Evolutionary conservation across 2,888 invertebrate genomes (phyloP).

Genomic region (Microplitis manilae): DNA sequence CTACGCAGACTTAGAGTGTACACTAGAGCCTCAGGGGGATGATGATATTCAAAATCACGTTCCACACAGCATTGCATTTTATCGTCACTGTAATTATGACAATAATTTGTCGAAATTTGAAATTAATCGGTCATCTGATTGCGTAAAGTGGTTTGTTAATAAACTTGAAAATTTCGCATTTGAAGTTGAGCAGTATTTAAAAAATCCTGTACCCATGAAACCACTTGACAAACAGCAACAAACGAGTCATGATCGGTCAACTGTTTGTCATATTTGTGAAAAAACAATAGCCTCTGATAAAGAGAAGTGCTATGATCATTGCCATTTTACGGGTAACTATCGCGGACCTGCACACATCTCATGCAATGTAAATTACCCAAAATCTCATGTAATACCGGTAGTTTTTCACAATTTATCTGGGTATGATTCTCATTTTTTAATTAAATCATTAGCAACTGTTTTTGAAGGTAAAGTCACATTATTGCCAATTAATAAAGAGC

Average conservation of each 20-base stretch:
- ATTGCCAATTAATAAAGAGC: slow-evolving; percentile 51
- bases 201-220: too few relatives aligned
- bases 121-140: too few relatives aligned
- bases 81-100: slow-evolving; percentile 33
- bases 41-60: slow-evolving; percentile 40
- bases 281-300: too few relatives aligned
- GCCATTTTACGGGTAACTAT: not conserved
- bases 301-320: slow-evolving; percentile 6
- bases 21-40: slow-evolving; percentile 32
- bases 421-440: slow-evolving; percentile 57
- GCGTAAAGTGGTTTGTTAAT: too few relatives aligned
- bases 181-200: too few relatives aligned
- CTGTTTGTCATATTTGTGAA: too few relatives aligned
- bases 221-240: too few relatives aligned
- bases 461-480: slow-evolving; percentile 48
- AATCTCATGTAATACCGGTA: not conserved
- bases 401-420: slow-evolving; percentile 48
- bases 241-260: too few relatives aligned
- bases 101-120: slow-evolving; percentile 37
- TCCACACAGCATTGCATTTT: slow-evolving; percentile 35
- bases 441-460: slow-evolving; percentile 48
- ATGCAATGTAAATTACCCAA: too few relatives aligned
- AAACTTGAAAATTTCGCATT: too few relatives aligned
- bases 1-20: slow-evolving; percentile 45
- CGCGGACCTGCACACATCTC: not conserved